phyloP scores from a whole-genome alignment of 2,888 invertebrate genomes.

The Argyresthia albistria region DNA sequence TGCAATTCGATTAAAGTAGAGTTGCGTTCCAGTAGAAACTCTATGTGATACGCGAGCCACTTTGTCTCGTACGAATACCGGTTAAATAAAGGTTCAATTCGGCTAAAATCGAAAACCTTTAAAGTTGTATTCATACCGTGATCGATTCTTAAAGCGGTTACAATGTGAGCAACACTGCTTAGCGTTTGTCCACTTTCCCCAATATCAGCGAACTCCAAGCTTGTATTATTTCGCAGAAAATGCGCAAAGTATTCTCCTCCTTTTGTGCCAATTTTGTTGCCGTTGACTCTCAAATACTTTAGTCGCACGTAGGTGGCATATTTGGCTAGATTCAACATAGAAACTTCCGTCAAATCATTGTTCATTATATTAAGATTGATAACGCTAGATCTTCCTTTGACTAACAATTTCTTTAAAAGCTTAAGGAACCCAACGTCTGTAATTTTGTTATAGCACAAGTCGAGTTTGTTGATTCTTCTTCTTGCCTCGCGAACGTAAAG shows the following conservation, averaged over 20 bases:
- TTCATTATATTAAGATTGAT: constrained; percentile 69
- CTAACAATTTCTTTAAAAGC: constrained; percentile 47
- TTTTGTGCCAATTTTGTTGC: constrained; percentile 70
- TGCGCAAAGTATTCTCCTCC: constrained; percentile 65
- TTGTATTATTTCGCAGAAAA: constrained; percentile 53
- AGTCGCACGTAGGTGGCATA: constrained; percentile 51
- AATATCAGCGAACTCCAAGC: constrained; percentile 64
- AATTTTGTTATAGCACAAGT: constrained; percentile 71
- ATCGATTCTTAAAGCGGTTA: constrained; percentile 54
- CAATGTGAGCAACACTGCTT: constrained; percentile 66
- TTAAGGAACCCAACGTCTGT: constrained; percentile 60
- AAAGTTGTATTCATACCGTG: constrained; percentile 38
- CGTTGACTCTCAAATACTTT: constrained; percentile 66
- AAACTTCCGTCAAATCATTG: constrained; percentile 60
- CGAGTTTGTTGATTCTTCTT: constrained; percentile 55
- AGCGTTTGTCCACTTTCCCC: constrained; percentile 72
- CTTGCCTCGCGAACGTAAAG: constrained; percentile 51
- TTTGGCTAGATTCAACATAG: constrained; percentile 40
- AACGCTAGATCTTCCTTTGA: constrained; percentile 56
- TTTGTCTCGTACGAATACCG: constrained; percentile 52
- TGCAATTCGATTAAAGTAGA: constrained; percentile 64
- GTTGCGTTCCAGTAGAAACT: constrained; percentile 46
- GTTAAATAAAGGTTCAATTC: constrained; percentile 43
- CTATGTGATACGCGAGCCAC: constrained; percentile 65
- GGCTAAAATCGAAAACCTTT: constrained; percentile 49